Evolutionary conservation across 2,113 vertebrate species (phyloP).

Genomic region (Carassius gibelio): DNA sequence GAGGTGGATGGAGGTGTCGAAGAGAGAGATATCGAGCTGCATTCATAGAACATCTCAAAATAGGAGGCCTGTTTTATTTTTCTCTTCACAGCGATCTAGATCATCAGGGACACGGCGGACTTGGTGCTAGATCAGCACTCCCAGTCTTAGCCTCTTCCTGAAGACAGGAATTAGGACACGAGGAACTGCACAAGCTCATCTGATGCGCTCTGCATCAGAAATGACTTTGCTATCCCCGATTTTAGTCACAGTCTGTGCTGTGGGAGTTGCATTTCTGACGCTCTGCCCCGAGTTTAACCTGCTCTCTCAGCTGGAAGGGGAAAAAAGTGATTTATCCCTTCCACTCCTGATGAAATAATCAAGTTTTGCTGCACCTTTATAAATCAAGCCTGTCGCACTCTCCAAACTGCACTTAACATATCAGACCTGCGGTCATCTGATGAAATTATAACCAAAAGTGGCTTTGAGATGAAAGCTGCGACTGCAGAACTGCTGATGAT

Average conservation of each 20-base stretch:
- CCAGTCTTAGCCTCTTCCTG: conserved; percentile 13
- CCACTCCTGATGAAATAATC: not conserved
- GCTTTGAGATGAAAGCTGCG: not conserved
- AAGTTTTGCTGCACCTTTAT: not conserved
- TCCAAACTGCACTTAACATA: not conserved
- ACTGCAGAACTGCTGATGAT: conserved; percentile 35
- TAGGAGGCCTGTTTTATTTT: conserved; percentile 41
- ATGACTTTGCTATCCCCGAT: not conserved
- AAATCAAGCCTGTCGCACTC: not conserved
- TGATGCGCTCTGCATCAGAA: conserved; percentile 14
- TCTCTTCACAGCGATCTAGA: conserved; percentile 29
- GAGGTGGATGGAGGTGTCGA: conserved; percentile 46
- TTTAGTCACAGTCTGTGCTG: conserved; percentile 8
- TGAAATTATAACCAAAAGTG: not conserved
- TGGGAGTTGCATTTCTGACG: not conserved
- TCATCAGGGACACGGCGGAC: conserved; percentile 6
- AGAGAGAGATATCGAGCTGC: conserved; percentile 35
- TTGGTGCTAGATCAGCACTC: conserved; percentile 38
- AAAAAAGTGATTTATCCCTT: not conserved
- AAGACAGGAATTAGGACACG: conserved; percentile 20
- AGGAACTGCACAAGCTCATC: conserved; percentile 8
- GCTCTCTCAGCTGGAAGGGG: not conserved
- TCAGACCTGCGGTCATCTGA: not conserved
- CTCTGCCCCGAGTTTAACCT: not conserved
- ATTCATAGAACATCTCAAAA: conserved; percentile 31